Conservation (phyloP, 2,113 vertebrate genomes). For the Gallinago media region DNA sequence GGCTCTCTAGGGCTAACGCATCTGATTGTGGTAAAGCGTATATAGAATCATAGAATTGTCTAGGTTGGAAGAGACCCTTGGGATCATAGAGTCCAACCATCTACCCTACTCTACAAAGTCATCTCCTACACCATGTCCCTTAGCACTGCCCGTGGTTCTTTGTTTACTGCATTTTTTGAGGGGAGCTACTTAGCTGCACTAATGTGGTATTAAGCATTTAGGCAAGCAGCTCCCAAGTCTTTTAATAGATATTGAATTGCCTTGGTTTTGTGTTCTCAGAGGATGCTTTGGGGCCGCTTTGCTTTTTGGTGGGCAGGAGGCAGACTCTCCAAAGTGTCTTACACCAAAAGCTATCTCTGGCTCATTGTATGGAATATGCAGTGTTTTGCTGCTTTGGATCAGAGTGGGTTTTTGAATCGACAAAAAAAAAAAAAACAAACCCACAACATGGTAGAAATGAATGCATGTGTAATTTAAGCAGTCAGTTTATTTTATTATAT, state of each 20-base stretch:
- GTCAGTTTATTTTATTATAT: neutral
- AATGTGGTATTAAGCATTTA: neutral
- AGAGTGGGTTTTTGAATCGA: neutral
- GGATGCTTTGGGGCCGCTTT: fast-evolving
- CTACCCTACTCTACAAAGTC: too few relatives aligned
- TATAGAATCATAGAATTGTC: neutral
- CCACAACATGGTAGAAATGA: neutral
- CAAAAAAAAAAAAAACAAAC: neutral
- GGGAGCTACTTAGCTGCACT: fast-evolving
- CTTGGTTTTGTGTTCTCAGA: neutral
- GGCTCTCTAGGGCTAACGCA: neutral
- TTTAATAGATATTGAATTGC: neutral
- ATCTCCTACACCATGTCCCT: too few relatives aligned
- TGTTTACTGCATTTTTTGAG: neutral
- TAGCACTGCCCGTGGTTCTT: neutral
- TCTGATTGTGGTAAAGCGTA: neutral
- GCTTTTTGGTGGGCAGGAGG: neutral
- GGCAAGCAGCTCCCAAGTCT: neutral
- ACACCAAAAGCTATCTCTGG: neutral
- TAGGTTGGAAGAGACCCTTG: too few relatives aligned
- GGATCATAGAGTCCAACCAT: too few relatives aligned
- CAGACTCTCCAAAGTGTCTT: neutral
- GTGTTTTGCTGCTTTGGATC: neutral
- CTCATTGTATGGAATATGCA: fast-evolving
- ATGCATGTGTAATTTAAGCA: neutral